Percentiles rank a stretch among this genome's conserved stretches.
Conservation (phyloP, 2,888 invertebrate genomes). For the Acanthosepion esculentum region DNA sequence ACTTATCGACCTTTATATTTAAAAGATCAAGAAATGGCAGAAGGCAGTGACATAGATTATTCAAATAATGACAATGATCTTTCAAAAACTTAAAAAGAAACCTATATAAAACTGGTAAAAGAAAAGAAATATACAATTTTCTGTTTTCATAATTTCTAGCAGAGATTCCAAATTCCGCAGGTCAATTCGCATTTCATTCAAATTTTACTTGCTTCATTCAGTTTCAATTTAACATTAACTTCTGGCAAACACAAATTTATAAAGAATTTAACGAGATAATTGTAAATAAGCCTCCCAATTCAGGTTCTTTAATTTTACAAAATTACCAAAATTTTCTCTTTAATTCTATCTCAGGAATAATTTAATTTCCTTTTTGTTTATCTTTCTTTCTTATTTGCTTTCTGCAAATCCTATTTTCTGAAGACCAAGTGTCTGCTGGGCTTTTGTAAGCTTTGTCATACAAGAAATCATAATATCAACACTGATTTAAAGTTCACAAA, state of each 20-base stretch:
- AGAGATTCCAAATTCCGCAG: neutral
- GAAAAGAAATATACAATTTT: neutral
- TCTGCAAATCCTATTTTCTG: neutral
- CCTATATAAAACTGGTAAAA: neutral
- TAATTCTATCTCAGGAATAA: neutral
- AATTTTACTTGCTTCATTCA: neutral
- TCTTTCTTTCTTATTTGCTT: neutral
- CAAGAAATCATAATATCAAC: neutral
- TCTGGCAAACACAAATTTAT: neutral
- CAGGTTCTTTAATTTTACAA: neutral
- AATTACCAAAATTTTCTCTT: neutral
- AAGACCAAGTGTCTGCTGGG: neutral
- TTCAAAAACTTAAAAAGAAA: neutral
- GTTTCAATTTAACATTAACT: neutral
- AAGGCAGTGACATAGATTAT: too few relatives aligned
- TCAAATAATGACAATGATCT: too few relatives aligned
- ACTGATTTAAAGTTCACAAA: neutral
- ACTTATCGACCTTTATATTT: too few relatives aligned
- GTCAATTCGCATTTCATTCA: neutral
- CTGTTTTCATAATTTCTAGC: neutral
- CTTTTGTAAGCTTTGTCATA: neutral
- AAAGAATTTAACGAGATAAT: neutral
- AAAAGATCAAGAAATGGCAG: too few relatives aligned
- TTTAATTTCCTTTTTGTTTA: neutral
- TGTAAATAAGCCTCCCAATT: conserved; percentile 17